Evolutionary conservation across 2,797 vertebrate species (phyloP).

Genomic region (Halcyon leucocephala): DNA sequence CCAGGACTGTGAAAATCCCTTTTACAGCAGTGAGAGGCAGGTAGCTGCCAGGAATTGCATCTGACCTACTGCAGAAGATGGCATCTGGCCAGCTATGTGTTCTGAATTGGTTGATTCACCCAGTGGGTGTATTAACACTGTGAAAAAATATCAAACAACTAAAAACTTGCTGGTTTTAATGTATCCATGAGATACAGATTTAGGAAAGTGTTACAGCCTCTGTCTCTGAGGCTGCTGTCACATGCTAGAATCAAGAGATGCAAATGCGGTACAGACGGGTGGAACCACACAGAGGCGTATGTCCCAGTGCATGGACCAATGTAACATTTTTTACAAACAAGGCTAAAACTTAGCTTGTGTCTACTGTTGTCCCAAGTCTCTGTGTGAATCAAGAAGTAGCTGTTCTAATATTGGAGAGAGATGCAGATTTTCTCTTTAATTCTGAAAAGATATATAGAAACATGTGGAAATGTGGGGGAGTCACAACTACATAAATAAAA

Average conservation of each 20-base stretch:
- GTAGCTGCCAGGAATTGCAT: neutral
- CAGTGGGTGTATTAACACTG: neutral
- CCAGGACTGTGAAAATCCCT: no score
- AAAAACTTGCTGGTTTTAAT: neutral
- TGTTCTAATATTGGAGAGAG: neutral
- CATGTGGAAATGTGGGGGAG: neutral
- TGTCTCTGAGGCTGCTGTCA: no score
- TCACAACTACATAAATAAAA: neutral
- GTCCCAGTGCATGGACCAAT: no score
- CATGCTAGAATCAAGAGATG: no score
- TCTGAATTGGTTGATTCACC: neutral
- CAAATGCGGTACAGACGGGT: no score
- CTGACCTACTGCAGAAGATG: neutral
- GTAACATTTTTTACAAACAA: neutral
- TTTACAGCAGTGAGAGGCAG: neutral
- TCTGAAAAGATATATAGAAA: neutral
- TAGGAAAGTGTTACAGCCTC: no score
- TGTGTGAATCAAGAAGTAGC: fast-evolving
- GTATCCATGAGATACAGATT: fast-evolving
- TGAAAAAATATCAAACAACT: neutral
- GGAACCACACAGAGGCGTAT: no score
- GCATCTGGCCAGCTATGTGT: neutral
- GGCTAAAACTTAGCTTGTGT: neutral
- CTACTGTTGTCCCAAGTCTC: neutral
- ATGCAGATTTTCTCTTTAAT: neutral